A percentile compares a stretch with the other conserved stretches of the same genome.
Conservation (phyloP, 2,113 vertebrate genomes). For the Chlorocebus sabaeus region DNA sequence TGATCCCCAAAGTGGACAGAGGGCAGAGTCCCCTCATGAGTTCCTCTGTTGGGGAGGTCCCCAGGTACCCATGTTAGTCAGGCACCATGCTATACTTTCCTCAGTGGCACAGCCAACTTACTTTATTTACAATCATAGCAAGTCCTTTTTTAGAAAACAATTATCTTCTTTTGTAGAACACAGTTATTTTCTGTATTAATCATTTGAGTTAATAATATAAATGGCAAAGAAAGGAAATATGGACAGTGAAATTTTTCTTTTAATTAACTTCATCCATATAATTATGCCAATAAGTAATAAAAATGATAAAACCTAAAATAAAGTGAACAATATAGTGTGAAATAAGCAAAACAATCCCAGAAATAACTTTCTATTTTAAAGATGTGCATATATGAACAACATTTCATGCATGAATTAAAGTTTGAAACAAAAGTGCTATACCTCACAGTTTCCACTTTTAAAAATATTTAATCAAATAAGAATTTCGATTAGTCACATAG, state of each 20-base stretch:
- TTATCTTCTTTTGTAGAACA: neutral
- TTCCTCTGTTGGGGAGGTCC: fast-evolving
- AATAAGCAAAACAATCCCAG: neutral
- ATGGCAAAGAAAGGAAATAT: neutral
- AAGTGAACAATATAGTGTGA: neutral
- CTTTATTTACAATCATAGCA: neutral
- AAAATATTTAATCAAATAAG: neutral
- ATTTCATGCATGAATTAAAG: neutral
- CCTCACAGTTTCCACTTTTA: neutral
- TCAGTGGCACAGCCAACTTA: fast-evolving
- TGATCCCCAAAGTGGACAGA: fast-evolving
- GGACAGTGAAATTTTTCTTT: neutral
- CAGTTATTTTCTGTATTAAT: neutral
- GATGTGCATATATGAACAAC: neutral
- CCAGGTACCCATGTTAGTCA: fast-evolving
- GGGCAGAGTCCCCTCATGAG: neutral
- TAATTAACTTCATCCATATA: neutral
- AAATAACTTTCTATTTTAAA: neutral
- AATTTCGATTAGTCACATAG: neutral
- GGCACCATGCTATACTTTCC: fast-evolving
- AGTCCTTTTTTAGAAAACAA: neutral
- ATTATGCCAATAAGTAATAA: neutral
- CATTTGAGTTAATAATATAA: neutral
- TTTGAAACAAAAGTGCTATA: neutral
- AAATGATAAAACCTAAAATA: neutral